Evolutionary conservation across 1,140 invertebrate species (phyloP), one percentile per base, ranked within the genome.

Genomic region (Glossosoma conforme): DNA sequence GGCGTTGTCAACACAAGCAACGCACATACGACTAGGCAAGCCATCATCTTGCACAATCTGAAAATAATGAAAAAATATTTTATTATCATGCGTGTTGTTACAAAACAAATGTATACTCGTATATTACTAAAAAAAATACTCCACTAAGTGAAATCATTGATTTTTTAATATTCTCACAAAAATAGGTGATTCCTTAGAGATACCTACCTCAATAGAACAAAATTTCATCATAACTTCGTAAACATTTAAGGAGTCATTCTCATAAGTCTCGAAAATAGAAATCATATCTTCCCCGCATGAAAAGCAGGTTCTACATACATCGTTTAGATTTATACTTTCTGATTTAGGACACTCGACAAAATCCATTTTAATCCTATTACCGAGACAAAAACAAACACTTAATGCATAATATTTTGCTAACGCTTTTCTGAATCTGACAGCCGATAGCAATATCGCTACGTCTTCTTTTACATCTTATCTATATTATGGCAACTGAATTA

Each of bases 231-330:
- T 28, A 4, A 52, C 35, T 46, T 52, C 43, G 11, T 46, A 19
- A 32, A 52, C 33, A 32, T 45, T 38, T 15, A 46, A 32, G 13
- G 36, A 21, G 18, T 41, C 38, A 13, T 46, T 24, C 17, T 52
- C 24, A 45, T 13, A 52, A 30, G 13, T 14, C 19, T 46, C 24
- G 15, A 52, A 52, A 18, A 52, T 15, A 5, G 43, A 46, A n/a
- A 22, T 20, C 25, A 52, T 32, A 32, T 46, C 25, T 21, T 6
- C 30, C 24, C 41, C 15, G 21, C 33, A 40, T 18, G 24, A 6
- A 32, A 45, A 41, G 40, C 51, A 52, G 20, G 51, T 52, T 52
- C 51, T 52, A 19, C 51, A 52, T 20, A 46, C 11, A 52, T 52
- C 32, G 8, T 51, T 35, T 9, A 28, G 8, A 36, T 42, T 50